Evolutionary conservation across 2,113 vertebrate genomes (phyloP), one percentile per base, ranked within the genome.

Genomic region (Caretta caretta): DNA sequence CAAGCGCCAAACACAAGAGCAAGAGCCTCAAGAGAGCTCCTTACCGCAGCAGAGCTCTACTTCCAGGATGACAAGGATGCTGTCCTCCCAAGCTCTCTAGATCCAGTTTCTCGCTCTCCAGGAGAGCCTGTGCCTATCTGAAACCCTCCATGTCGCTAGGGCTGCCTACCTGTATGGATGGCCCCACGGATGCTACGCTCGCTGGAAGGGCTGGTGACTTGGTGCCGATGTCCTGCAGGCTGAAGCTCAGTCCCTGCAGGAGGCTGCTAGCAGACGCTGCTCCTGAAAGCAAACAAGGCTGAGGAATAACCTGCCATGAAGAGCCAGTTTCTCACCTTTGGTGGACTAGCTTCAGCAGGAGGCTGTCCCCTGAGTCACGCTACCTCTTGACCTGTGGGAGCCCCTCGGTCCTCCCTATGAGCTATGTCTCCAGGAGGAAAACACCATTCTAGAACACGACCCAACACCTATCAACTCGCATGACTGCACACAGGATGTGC

Each of bases 191-290:
- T 11, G 98, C 96, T 27, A 96, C 75, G 4, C 97, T 97, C 48
- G 98, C 98, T 10, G 99, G 98, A 85, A 99, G 96, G 89, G 98
- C 98, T n/a, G 99, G 93, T 31, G 99, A 86, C 97, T 99, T 99
- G 94, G 99, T 98, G 94, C 99, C 98, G 4, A 99, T 99, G 96
- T 99, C 99, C 98, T 99, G 99, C 86, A 99, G 98, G 96, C 99
- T 99, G 98, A 99, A 99, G 98, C 99, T 99, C 97, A 99, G 98
- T 42, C 99, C 99, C 94, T 99, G 99, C 10, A 99, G 98, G 83
- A 99, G 98, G 98, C 99, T 99, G 98, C 99, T 99, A 97, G 99
- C 99, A 86, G 99, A 99, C 27, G 99, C 95, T n/a, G 98, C 94
- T 59, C 98, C 99, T 99, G 76, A n/a, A 95, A 57, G 97, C 79